Evolutionary conservation across 2,888 invertebrate genomes (phyloP), one percentile per base, ranked within the genome.

Genomic region (Athrips mouffetella): DNA sequence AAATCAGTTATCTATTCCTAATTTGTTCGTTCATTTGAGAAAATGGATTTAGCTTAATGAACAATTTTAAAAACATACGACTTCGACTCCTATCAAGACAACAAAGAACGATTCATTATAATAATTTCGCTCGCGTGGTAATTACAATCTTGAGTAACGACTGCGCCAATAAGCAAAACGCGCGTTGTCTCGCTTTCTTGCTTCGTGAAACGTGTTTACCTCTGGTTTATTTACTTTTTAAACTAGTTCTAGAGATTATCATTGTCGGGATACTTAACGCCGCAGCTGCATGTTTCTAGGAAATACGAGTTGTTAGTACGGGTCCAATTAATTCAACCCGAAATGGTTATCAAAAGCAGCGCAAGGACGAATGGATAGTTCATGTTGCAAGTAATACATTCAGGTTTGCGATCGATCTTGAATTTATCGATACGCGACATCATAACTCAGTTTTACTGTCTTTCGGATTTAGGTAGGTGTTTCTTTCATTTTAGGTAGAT

Each of bases 111-210:
- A 45, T 45, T 40, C 57, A 58, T 62, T 60, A 54, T 60, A 56
- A 62, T 63, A 60, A 67, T 64, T 63, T 60, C 58, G 59, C 63
- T 67, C 52, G 65, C 68, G 65, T 64, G 65, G 62, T 67, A 62
- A 66, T 65, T 65, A 57, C 52, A 54, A 59, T 58, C 59, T 55
- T 51, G 45, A 50, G 49, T 59, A 58, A 55, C 59, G 59, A 65
- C 50, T 55, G 52, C 62, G 18, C 27, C 29, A 40, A 41, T 48
- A 40, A 51, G 23, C 44, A 63, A 60, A 69, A 63, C 67, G 67
- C 59, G 65, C 63, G 58, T 52, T 57, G 80, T 78, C 66, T 76
- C 79, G 82, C 80, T 79, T 80, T 81, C 80, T 70, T 74, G 71
- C 58, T 57, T 73, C 67, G 52, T 60, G 57, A 66, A 60, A 59